Conservation (phyloP, 1,140 invertebrate genomes). For the Philopotamus ludificatus region DNA sequence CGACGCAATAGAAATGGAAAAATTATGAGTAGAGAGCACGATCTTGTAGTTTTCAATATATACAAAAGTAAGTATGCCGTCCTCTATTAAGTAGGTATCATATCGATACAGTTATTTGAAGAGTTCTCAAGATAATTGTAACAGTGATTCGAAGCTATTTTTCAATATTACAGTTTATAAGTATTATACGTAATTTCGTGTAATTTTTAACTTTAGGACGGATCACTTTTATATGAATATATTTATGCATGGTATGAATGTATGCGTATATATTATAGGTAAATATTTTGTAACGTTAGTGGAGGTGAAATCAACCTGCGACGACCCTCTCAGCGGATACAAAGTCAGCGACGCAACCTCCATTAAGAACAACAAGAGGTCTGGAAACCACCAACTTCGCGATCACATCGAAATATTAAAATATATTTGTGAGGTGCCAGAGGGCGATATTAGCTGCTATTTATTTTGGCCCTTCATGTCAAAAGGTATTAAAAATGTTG, state of each 20-base stretch:
- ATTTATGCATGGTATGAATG: background rate
- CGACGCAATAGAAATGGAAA: conserved; percentile 44
- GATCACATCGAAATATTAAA: conserved; percentile 45
- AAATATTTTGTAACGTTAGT: conserved; percentile 40
- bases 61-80: conserved; percentile 39
- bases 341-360: conserved; percentile 42
- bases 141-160: too few relatives aligned
- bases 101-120: background rate
- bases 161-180: too few relatives aligned
- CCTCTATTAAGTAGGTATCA: background rate
- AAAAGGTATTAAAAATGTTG: conserved; percentile 35
- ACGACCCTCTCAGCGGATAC: conserved; percentile 31
- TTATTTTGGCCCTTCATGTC: conserved; percentile 45
- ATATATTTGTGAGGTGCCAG: conserved; percentile 5
- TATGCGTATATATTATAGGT: conserved; percentile 35
- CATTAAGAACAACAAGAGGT: conserved; percentile 47
- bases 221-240: background rate
- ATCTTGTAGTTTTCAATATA: conserved; percentile 46
- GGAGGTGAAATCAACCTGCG: conserved; percentile 47
- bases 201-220: too few relatives aligned
- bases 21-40: conserved; percentile 46
- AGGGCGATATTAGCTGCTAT: conserved; percentile 39
- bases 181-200: too few relatives aligned
- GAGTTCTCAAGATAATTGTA: background rate
- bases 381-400: conserved; percentile 45